These are phyloP conservation scores for Rutilus rutilus DNA, from an alignment of 2,113 vertebrate species.

Conservation along the genomic window DNA sequence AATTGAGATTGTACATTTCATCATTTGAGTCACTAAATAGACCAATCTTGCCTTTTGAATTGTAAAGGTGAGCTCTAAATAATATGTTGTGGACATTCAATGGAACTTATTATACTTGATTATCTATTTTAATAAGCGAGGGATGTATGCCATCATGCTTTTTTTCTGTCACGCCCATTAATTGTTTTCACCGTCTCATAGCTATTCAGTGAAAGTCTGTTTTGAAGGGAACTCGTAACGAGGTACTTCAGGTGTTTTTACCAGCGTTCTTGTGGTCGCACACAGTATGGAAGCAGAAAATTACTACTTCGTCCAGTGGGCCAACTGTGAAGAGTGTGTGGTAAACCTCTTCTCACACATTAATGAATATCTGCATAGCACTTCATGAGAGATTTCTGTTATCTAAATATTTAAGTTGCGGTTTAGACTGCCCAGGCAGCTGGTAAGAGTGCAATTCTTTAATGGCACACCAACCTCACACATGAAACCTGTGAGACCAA, in stretches of 20 bases:
- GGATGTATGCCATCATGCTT: neutral
- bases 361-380: neutral
- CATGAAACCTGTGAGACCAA: slow-evolving; percentile 67
- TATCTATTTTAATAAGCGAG: neutral
- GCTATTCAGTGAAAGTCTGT: neutral
- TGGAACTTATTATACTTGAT: neutral
- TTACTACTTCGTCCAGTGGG: neutral
- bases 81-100: neutral
- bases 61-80: neutral
- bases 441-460: neutral
- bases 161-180: slow-evolving; percentile 17
- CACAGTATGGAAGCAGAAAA: neutral
- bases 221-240: neutral
- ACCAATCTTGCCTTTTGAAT: neutral
- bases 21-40: neutral
- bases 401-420: slow-evolving; percentile 6
- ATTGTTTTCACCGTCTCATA: neutral
- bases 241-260: neutral
- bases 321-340: neutral
- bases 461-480: neutral
- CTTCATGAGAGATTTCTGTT: neutral
- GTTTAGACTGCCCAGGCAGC: neutral
- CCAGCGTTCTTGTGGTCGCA: neutral
- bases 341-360: neutral
- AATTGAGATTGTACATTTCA: neutral